Evolutionary conservation across 2,888 invertebrate species (phyloP).

Genomic region (Polymixis flavicincta): DNA sequence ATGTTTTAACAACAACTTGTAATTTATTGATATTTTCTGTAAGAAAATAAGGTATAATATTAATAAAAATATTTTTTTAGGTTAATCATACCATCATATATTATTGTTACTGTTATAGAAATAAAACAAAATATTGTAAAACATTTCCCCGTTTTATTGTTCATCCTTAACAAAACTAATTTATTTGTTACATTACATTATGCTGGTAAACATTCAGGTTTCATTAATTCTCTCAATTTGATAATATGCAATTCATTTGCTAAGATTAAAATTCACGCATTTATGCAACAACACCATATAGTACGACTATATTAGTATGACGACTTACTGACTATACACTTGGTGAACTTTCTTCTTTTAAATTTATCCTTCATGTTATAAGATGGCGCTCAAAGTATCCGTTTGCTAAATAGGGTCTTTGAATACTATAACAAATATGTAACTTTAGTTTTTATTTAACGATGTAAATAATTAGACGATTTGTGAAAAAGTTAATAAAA

Average conservation of each 20-base stretch:
- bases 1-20: neutral
- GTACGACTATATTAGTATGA: neutral
- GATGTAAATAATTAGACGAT: neutral
- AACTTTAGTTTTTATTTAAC: neutral
- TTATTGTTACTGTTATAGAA: constrained; percentile 42
- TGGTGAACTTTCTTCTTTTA: no score
- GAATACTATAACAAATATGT: neutral
- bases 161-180: constrained; percentile 83
- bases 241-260: constrained; percentile 66
- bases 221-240: constrained; percentile 69
- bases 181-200: constrained; percentile 84
- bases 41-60: neutral
- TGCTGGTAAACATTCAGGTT: constrained; percentile 82
- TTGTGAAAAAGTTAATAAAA: neutral
- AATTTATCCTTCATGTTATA: neutral
- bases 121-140: constrained; percentile 79
- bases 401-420: neutral
- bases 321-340: constrained; percentile 3
- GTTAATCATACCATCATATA: neutral
- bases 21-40: constrained; percentile 2
- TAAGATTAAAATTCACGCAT: constrained; percentile 55
- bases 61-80: neutral
- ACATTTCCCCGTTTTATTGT: constrained; percentile 84
- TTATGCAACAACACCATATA: constrained; percentile 46
- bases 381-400: neutral